Evolutionary conservation across 2,113 vertebrate species (phyloP), one percentile per base, ranked within the genome.

Genomic region (Conger conger): DNA sequence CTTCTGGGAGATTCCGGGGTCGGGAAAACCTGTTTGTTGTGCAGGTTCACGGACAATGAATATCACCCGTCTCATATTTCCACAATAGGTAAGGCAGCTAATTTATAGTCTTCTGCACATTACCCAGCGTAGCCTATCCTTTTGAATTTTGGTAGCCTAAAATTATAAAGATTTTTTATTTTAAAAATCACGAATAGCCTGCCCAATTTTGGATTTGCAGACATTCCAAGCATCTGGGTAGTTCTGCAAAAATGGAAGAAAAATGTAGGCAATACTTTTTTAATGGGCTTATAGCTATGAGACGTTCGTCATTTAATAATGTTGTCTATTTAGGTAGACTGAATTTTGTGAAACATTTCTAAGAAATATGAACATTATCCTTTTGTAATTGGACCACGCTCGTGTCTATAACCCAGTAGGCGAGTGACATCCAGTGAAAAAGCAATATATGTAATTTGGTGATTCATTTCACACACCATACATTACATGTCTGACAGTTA

Each of bases 1-100:
- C 91, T 98, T 87, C 95, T 98, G 80, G 97, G 97, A 79, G 97
- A 98, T 91, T 97, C 97, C 16, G 97, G 97, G 40, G 97, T 99
- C 76, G 97, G 97, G 83, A 99, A 99, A 94, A 98, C 97, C 7
- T 98, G 97, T 89, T 94, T 99, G 93, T 86, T 98, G 86, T 97
- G 97, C 91, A 94, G 96, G 87, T 98, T 98, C 95, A 97, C 97
- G 83, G 97, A 98, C 85, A 96, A 95, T 89, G 96, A 97, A 88
- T 99, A 97, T 93, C 96, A 98, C 88, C 91, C 96, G 73, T 94
- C 96, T 60, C 97, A 98, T 88, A 98, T 99, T 92, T 97, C 97
- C 91, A 99, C 97, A 87, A 98, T 98, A 92, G 97, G 97, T 97
- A 97, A 96, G 95, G 27, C 35, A 53, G 17, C 45, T 16, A 36